Base-by-base conservation (phyloP, 1,140 invertebrate genomes). In the Cherax destructor region DNA sequence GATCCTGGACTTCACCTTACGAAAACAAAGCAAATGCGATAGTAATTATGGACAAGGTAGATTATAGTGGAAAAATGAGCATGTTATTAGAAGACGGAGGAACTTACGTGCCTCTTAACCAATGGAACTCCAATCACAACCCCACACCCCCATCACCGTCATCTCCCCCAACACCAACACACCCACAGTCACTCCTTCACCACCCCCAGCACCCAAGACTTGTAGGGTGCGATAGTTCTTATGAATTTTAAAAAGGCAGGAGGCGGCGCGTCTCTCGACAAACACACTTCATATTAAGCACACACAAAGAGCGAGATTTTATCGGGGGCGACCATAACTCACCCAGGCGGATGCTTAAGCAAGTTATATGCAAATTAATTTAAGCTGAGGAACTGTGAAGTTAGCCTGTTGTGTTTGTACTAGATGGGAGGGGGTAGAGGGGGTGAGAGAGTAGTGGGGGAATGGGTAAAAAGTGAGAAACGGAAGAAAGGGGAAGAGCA, bases 361-460 rank as follows among this genome's bases (percentile, higher is more conserved):
- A 88, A 88, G 86, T 88, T 88, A 88, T 88, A 88, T 88, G 86
- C 86, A 88, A 88, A 88, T 88, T 88, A 88, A 88, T 88, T 69
- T 88, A 88, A 88, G 78, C 86, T 74, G 21, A 16, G 86, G 78
- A 81, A 81, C 56, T 41, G 86, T 65, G 56, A 61, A 56, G 80
- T 13, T 21, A 61, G 61, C 47, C n/a, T 41, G 77, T 18, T 18
- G 81, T 84, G 56, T 69, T 84, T 47, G 81, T 49, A 47, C 59
- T 6, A n/a, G 77, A 77, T 30, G 41, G 77, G 76, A 16, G 86
- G n/a, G 41, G 41, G 74, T 7, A 24, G 18, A 7, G 30, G n/a
- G 16, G 41, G 59, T 16, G 52, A n/a, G 24, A 18, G 18, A 24
- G 30, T 47, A 61, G 65, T 49, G 41, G 52, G 30, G 21, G 65